Conservation (phyloP, 2,113 vertebrate genomes). For the Microcebus ravelobensis region DNA sequence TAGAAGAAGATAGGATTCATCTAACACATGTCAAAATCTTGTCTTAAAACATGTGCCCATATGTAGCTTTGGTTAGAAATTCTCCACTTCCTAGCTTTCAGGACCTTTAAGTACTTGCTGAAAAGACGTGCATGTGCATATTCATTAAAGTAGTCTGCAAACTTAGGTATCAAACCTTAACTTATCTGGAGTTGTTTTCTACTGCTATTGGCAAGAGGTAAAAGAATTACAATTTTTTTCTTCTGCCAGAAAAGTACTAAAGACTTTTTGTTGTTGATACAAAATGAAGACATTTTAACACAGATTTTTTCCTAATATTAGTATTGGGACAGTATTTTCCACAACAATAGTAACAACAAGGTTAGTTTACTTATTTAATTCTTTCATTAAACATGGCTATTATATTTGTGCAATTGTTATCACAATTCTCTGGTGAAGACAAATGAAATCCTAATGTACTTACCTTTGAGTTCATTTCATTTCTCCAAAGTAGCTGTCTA, state of each 20-base stretch:
- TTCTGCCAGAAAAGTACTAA: neutral
- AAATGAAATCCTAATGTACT: neutral
- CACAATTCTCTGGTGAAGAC: neutral
- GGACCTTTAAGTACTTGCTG: neutral
- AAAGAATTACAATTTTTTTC: neutral
- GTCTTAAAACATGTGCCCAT: neutral
- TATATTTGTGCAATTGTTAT: neutral
- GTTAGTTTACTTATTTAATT: neutral
- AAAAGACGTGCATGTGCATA: neutral
- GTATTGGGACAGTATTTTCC: neutral
- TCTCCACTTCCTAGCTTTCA: neutral
- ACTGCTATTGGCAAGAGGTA: neutral
- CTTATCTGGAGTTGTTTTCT: neutral
- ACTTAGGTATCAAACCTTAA: neutral
- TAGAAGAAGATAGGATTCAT: neutral
- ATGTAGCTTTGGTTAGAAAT: neutral
- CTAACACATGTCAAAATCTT: neutral
- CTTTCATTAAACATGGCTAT: neutral
- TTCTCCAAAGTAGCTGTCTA: neutral
- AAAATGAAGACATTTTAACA: neutral
- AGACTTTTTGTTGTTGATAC: neutral
- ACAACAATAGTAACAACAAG: neutral
- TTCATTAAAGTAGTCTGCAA: neutral
- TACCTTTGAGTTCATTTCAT: neutral
- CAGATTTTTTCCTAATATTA: neutral